Base-by-base conservation (phyloP, 2,888 invertebrate genomes). In the Sinhomidia bicolor region DNA sequence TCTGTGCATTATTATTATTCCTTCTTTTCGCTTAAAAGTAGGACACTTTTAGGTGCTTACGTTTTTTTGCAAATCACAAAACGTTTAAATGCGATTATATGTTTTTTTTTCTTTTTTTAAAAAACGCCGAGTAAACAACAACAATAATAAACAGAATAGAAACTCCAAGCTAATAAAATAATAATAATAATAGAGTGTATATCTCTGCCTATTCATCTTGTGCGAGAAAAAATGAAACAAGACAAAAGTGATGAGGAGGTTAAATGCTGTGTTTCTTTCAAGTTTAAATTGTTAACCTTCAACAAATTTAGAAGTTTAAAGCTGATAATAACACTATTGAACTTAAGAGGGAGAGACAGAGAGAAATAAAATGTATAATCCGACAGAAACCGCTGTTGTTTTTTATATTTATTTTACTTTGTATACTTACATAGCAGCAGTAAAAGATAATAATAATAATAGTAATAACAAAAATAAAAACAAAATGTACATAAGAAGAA, bases 21-120 rank as follows among this genome's bases (percentile, higher is more conserved):
- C 17, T 65, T 65, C 17, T 36, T 17, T 65, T 36, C 0, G 32
- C 17, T 17, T 20, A 57, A 71, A 85, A 85, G 85, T 85, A 85
- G 85, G 85, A 79, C 85, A 78, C 32, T 47, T 78, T 65, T 85
- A 85, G 85, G 78, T 65, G 62, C 65, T 79, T 79, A 85, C 17
- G 26, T 65, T 54, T 83, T 60, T 20, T 51, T 36, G 23, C 74
- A 76, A 84, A 41, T 41, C 23, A 76, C 23, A 76, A 26, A 51
- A 26, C 17, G 32, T 32, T 76, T 32, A 29, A n/a, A n/a, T 23
- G 60, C 41, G 79, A 57, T 71, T 71, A 71, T 44, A 20, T 71
- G n/a, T n/a, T n/a, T n/a, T n/a, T n/a, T n/a, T n/a, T n/a, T n/a
- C n/a, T n/a, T n/a, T n/a, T n/a, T n/a, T 32, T 17, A 65, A 32